A percentile compares a stretch with the other conserved stretches of the same genome.
Evolutionary conservation across 2,888 invertebrate genomes (phyloP).

Genomic region (Criorhina ranunculi): DNA sequence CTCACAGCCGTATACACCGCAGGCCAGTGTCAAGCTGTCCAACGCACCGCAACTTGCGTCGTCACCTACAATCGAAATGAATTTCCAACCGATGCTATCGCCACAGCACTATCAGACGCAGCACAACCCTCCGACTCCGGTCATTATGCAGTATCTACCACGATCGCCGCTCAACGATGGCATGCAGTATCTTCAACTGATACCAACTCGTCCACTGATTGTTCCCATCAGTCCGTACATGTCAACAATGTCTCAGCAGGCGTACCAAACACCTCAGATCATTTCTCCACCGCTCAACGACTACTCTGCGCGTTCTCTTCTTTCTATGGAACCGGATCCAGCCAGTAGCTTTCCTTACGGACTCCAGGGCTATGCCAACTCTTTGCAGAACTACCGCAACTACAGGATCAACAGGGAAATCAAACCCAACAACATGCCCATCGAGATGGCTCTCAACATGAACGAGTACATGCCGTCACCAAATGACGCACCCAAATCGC

Average conservation of each 20-base stretch:
- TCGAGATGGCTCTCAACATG: conserved; percentile 80
- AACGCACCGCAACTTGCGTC: conserved; percentile 77
- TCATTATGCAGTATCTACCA: conserved; percentile 84
- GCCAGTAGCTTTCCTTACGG: conserved; percentile 78
- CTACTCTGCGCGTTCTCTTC: conserved; percentile 54
- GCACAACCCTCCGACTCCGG: conserved; percentile 79
- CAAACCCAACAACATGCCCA: conserved; percentile 79
- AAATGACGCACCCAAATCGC: conserved; percentile 77
- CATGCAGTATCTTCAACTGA: conserved; percentile 83
- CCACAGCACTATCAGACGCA: conserved; percentile 41
- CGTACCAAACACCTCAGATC: conserved; percentile 56
- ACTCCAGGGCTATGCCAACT: conserved; percentile 79
- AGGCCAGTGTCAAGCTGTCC: conserved; percentile 80
- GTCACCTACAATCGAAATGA: conserved; percentile 82
- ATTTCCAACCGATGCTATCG: conserved; percentile 82
- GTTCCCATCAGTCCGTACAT: conserved; percentile 83
- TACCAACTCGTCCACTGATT: conserved; percentile 83
- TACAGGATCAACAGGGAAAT: conserved; percentile 82
- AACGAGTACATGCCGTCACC: conserved; percentile 82
- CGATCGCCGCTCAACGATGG: conserved; percentile 80
- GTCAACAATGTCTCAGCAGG: conserved; percentile 54
- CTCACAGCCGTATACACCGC: conserved; percentile 44
- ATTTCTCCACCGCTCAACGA: conserved; percentile 42
- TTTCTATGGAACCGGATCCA: conserved; percentile 73
- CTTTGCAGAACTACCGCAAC: conserved; percentile 78